Evolutionary conservation across 1,140 invertebrate species (phyloP).

Genomic region (Calephelis virginiensis): DNA sequence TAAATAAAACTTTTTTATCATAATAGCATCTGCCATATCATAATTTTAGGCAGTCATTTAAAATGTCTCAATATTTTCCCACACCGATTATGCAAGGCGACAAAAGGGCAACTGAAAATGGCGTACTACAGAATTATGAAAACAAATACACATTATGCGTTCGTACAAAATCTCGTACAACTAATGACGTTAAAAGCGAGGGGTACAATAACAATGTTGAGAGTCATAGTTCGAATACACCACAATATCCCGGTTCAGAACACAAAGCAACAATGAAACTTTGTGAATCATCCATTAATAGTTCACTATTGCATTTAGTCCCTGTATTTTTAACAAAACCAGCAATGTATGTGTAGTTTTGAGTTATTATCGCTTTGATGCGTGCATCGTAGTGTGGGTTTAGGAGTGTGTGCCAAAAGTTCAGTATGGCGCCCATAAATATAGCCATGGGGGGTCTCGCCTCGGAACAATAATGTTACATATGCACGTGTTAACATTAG

Average conservation of each 20-base stretch:
- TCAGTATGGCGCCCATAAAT: slow-evolving; percentile 64
- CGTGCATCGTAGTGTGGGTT: slow-evolving; percentile 20
- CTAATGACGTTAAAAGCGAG: slow-evolving; percentile 72
- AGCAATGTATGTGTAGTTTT: slow-evolving; percentile 15
- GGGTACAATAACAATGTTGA: slow-evolving; percentile 70
- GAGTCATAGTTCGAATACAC: slow-evolving; percentile 62
- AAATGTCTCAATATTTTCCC: slow-evolving; percentile 34
- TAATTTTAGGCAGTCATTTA: background rate
- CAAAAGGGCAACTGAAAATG: slow-evolving; percentile 48
- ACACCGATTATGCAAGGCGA: slow-evolving; percentile 53
- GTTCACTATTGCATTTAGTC: background rate
- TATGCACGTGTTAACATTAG: slow-evolving; percentile 74
- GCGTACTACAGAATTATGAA: slow-evolving; percentile 61
- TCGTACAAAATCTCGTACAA: slow-evolving; percentile 71
- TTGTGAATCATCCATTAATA: slow-evolving; percentile 6
- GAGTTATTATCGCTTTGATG: background rate
- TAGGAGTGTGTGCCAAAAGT: slow-evolving; percentile 64
- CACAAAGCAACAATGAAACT: background rate
- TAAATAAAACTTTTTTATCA: background rate
- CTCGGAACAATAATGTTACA: slow-evolving; percentile 62
- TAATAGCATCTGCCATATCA: background rate
- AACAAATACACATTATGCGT: slow-evolving; percentile 72
- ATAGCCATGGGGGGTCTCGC: slow-evolving; percentile 58
- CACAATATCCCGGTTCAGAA: background rate
- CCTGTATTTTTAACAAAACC: background rate